Evolutionary conservation across 2,797 vertebrate genomes (phyloP), one percentile per base, ranked within the genome.

Genomic region (Enteromius anoplus): DNA sequence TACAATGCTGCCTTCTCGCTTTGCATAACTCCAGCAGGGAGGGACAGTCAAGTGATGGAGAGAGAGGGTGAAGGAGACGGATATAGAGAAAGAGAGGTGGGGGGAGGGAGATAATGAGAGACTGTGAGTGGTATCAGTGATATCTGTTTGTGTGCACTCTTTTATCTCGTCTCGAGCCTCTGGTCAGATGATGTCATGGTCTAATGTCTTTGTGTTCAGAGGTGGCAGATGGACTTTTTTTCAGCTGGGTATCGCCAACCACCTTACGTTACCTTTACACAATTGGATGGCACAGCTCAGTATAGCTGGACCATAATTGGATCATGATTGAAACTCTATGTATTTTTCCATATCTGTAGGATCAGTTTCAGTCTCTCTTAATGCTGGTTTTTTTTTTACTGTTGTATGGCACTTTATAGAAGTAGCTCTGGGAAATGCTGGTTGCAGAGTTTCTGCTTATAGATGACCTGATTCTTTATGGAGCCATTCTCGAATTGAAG

Each of bases 21-120:
- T 94, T 95, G 93, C 95, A 94, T 95, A 95, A 93, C 92, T 93
- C 91, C 91, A 91, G 89, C 92, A 92, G 92, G 86, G 89, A 89
- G 89, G 89, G 90, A 88, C 62, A 51, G 87, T 89, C 95, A 95
- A 95, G 94, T 95, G 95, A 89, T 89, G 81, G 78, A 81, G 75
- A 83, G 80, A 83, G 80, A 78, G 75, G 65, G 40, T 71, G 66
- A 71, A 88, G 77, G 26, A 84, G 84, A 29, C 75, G 86, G 89
- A 81, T 89, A 90, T 89, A 90, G 90, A 92, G 88, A 64, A 85
- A 89, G 86, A 90, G 88, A 88, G 80, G 58, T 88, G 88, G 68
- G 80, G 88, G 90, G 26, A 37, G 42, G 65, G 72, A 71, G 65
- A 84, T 84, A 86, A 92, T 93, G 91, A 91, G 88, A 83, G 83